Evolutionary conservation across 53 echinoderm and acorn worm species (phyloP).

Genomic region (Crossaster papposus): DNA sequence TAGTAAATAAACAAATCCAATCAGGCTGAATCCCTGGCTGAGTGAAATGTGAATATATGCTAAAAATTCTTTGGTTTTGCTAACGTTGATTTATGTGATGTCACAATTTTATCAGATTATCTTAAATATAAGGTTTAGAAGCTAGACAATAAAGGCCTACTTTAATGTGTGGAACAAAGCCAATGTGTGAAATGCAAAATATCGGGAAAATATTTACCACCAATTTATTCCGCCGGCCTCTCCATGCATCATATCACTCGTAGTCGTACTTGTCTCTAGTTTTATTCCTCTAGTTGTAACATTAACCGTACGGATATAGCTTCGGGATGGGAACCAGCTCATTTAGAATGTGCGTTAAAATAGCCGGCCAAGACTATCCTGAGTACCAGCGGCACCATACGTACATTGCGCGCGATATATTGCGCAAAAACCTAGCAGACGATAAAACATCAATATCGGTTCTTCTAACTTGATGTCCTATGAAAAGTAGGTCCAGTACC

Average conservation of each 20-base stretch:
- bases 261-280: too few relatives aligned
- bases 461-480: background rate
- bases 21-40: too few relatives aligned
- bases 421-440: slow-evolving; percentile 21
- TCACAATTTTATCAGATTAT: too few relatives aligned
- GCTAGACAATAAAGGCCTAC: too few relatives aligned
- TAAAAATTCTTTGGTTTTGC: too few relatives aligned
- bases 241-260: background rate
- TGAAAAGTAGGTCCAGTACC: slow-evolving; percentile 4
- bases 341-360: background rate
- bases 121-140: too few relatives aligned
- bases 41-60: too few relatives aligned
- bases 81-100: too few relatives aligned
- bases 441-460: slow-evolving; percentile 18
- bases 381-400: slow-evolving; percentile 18
- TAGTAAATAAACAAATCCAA: too few relatives aligned
- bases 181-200: background rate
- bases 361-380: background rate
- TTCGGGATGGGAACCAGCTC: slow-evolving; percentile 33
- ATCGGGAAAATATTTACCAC: slow-evolving; percentile 12
- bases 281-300: too few relatives aligned
- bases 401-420: background rate
- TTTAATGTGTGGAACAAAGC: too few relatives aligned
- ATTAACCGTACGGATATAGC: too few relatives aligned
- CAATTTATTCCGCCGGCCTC: background rate